These are phyloP conservation scores for Steinernema feltiae DNA, from an alignment of 1,140 invertebrate species.

Conservation along the genomic window DNA sequence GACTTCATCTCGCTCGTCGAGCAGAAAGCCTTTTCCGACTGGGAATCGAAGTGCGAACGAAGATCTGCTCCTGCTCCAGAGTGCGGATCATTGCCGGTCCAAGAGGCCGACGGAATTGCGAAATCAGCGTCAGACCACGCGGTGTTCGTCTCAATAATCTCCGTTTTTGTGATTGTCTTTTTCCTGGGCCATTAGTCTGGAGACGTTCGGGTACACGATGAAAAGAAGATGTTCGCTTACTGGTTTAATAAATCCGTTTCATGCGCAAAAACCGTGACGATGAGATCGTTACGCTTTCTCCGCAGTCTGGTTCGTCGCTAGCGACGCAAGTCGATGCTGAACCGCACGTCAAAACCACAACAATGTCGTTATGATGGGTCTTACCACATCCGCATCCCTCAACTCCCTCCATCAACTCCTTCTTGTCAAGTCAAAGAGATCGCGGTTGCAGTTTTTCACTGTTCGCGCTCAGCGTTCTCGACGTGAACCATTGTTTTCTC, in stretches of 20 bases:
- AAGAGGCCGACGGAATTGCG: neutral
- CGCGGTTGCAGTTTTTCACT: too few species aligned
- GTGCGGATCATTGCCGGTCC: neutral
- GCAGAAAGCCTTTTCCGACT: slow-evolving; percentile 13
- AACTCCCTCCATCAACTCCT: too few species aligned
- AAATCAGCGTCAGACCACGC: neutral
- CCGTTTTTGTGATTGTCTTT: neutral
- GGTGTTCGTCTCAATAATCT: neutral
- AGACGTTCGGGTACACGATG: neutral
- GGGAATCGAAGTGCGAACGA: neutral
- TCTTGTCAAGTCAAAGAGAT: too few species aligned
- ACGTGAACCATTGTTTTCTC: slow-evolving; percentile 2
- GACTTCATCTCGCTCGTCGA: slow-evolving; percentile 18
- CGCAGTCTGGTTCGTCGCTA: neutral
- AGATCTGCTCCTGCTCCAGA: neutral
- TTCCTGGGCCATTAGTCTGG: neutral
- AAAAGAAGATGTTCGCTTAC: slow-evolving; percentile 14
- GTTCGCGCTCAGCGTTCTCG: too few species aligned
- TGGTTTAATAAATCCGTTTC: slow-evolving; percentile 12
- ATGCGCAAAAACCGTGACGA: neutral
- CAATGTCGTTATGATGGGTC: neutral
- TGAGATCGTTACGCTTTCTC: neutral
- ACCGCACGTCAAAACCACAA: neutral
- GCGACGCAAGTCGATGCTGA: neutral
- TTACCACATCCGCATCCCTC: neutral